Evolutionary conservation across 2,888 invertebrate genomes (phyloP).

Genomic region (Choristoneura rosaceana): DNA sequence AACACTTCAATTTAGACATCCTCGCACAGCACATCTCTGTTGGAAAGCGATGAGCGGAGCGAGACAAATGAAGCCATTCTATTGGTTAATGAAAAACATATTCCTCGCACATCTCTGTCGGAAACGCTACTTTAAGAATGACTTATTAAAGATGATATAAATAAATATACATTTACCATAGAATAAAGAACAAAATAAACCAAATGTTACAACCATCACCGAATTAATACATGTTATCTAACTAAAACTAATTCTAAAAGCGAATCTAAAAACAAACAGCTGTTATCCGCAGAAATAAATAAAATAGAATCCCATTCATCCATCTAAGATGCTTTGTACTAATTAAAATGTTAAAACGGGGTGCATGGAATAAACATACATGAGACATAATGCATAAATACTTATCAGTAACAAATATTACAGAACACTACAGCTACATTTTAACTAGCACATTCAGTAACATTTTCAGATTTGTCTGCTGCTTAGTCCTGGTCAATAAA

Average conservation of each 20-base stretch:
- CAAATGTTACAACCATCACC: slow-evolving; percentile 22
- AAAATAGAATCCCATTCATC: slow-evolving; percentile 52
- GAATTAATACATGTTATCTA: slow-evolving; percentile 1
- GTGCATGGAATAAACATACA: slow-evolving; percentile 56
- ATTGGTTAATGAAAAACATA: too few species aligned
- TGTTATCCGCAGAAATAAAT: slow-evolving; percentile 33
- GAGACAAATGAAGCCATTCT: too few species aligned
- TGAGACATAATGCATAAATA: slow-evolving; percentile 61
- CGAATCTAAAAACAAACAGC: slow-evolving; percentile 27
- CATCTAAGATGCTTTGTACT: slow-evolving; percentile 64
- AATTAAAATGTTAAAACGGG: slow-evolving; percentile 73
- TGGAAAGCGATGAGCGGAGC: too few species aligned
- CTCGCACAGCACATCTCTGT: too few species aligned
- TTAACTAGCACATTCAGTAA: slow-evolving; percentile 80
- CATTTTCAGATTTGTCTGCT: slow-evolving; percentile 70
- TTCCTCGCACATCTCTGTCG: too few species aligned
- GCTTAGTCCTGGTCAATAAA: neutral
- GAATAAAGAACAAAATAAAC: slow-evolving; percentile 13
- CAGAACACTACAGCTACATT: slow-evolving; percentile 70
- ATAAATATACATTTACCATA: slow-evolving; percentile 4
- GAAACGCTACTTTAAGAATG: too few species aligned
- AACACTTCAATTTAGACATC: too few species aligned
- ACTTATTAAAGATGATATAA: neutral
- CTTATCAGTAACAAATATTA: slow-evolving; percentile 47
- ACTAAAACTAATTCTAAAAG: slow-evolving; percentile 24